These are phyloP conservation scores for Neofelis nebulosa DNA, from an alignment of 2,113 vertebrate genomes.

Conservation along the genomic window DNA sequence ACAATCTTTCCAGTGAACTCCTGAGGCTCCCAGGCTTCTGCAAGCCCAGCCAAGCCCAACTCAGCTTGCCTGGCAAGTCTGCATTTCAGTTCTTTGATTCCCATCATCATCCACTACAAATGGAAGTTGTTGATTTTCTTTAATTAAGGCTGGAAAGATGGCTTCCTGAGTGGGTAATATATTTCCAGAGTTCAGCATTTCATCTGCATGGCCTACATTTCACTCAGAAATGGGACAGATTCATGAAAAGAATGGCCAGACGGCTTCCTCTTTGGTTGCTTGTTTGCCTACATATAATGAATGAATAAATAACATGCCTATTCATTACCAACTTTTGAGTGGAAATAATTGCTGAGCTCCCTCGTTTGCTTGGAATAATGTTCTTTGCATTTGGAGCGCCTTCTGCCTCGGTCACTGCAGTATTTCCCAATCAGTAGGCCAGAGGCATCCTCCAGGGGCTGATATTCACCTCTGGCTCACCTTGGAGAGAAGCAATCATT, in stretches of 20 bases:
- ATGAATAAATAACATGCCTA: constrained; percentile 60
- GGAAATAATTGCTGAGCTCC: constrained; percentile 47
- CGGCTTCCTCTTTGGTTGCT: constrained; percentile 55
- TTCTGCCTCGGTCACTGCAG: neutral
- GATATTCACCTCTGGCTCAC: constrained; percentile 12
- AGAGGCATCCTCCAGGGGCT: neutral
- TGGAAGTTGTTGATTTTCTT: constrained; percentile 69
- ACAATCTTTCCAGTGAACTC: neutral
- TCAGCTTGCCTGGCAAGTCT: neutral
- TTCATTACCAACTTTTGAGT: constrained; percentile 69
- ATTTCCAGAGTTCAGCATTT: constrained; percentile 74
- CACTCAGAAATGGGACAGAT: constrained; percentile 64
- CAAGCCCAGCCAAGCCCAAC: neutral
- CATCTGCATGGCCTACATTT: constrained; percentile 58
- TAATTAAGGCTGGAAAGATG: constrained; percentile 73
- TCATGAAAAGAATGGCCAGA: constrained; percentile 63
- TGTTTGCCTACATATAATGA: constrained; percentile 71
- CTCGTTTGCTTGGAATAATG: constrained; percentile 39
- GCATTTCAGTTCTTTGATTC: constrained; percentile 70
- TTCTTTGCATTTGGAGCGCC: neutral
- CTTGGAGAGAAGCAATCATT: constrained; percentile 45
- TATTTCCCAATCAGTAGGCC: neutral
- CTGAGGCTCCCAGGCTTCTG: neutral
- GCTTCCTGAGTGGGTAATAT: constrained; percentile 58
- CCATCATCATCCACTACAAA: constrained; percentile 55